These are phyloP conservation scores for Catharus minimus DNA, from an alignment of 2,113 vertebrate species.

Conservation along the genomic window DNA sequence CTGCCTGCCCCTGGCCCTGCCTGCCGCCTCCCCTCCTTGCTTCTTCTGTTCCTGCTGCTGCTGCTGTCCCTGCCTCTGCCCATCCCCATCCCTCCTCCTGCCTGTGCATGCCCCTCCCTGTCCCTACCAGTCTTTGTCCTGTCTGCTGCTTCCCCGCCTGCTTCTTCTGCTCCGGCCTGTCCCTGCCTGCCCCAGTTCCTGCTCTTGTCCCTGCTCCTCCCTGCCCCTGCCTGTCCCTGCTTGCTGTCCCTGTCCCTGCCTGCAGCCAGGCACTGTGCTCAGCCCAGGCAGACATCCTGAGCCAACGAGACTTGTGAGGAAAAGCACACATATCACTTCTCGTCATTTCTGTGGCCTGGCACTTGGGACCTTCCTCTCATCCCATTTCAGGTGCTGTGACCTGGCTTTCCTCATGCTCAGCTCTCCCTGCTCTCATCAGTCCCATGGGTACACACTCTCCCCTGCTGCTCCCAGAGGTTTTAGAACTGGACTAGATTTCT, in stretches of 20 bases:
- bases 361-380: fast-evolving
- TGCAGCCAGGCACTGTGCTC: background rate
- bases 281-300: background rate
- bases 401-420: fast-evolving
- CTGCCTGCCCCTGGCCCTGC: no score
- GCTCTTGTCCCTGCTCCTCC: background rate
- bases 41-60: background rate
- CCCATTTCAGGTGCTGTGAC: background rate
- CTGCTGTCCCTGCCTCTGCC: background rate
- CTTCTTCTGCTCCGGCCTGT: background rate
- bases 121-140: background rate
- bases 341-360: fast-evolving
- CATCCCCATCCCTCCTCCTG: no score
- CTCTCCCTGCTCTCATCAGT: background rate
- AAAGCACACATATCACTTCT: fast-evolving
- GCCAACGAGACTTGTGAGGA: fast-evolving
- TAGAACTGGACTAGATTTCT: background rate
- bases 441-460: background rate
- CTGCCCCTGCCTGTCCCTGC: background rate
- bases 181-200: background rate
- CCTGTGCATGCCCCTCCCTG: background rate
- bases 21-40: background rate
- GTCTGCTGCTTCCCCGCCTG: background rate
- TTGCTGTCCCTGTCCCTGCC: background rate
- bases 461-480: background rate